Evolutionary conservation across 2,113 vertebrate genomes (phyloP).

Genomic region (Eonycteris spelaea): DNA sequence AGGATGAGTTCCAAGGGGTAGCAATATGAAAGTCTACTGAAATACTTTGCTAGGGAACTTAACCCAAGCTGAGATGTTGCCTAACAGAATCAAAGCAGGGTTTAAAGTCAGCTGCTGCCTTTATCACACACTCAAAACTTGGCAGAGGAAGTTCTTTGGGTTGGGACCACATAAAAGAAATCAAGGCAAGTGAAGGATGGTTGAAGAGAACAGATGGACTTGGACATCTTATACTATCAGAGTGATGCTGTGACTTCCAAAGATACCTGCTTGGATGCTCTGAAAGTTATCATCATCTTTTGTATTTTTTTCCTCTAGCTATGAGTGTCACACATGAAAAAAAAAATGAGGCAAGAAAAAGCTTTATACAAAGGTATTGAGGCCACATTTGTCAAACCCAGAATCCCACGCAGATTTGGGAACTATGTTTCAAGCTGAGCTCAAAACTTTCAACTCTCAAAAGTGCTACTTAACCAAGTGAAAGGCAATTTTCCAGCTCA

Average conservation of each 20-base stretch:
- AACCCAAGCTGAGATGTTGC: constrained; percentile 69
- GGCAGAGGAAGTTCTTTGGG: constrained; percentile 69
- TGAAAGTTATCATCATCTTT: constrained; percentile 59
- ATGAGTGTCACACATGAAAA: constrained; percentile 51
- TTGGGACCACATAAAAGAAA: constrained; percentile 75
- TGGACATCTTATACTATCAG: constrained; percentile 24
- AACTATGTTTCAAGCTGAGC: constrained; percentile 72
- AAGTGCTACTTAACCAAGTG: constrained; percentile 73
- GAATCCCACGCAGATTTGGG: constrained; percentile 65
- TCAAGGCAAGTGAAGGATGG: constrained; percentile 56
- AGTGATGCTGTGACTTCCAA: constrained; percentile 60
- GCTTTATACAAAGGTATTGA: constrained; percentile 59
- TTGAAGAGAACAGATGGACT: constrained; percentile 66
- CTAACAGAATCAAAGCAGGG: constrained; percentile 74
- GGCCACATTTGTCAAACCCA: constrained; percentile 58
- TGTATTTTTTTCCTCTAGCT: constrained; percentile 46
- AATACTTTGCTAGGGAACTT: constrained; percentile 63
- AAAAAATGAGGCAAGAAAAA: constrained; percentile 61
- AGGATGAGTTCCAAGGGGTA: constrained; percentile 58
- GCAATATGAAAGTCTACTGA: constrained; percentile 50
- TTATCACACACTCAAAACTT: constrained; percentile 65
- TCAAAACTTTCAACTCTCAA: constrained; percentile 75
- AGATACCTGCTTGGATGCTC: constrained; percentile 60
- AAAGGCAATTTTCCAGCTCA: constrained; percentile 78
- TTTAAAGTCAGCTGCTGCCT: constrained; percentile 75